Evolutionary conservation across 2,113 vertebrate genomes (phyloP), one percentile per base, ranked within the genome.

Genomic region (Hypanus sabinus): DNA sequence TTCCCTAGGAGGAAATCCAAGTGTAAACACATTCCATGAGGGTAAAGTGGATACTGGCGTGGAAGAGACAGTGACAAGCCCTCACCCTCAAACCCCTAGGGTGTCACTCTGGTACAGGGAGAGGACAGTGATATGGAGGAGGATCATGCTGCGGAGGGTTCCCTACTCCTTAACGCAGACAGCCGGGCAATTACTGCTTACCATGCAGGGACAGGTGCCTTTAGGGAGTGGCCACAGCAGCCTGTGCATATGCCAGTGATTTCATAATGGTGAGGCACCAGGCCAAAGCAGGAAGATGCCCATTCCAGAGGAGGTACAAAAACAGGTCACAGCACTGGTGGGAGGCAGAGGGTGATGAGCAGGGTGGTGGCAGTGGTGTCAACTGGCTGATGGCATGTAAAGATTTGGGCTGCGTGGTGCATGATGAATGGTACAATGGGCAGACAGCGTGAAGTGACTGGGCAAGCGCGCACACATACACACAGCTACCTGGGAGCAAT

Each of bases 401-500:
- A 46, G 36, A 55, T 46, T 30, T 30, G 70, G 91, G 33, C 65
- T 73, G 65, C 65, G 38, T 14, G 36, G 68, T 46, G 46, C 46
- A 46, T 46, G 68, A 46, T 73, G 36, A 36, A 93, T 46, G 33
- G 70, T 38, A 27, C 91, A 71, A 93, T 93, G 91, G 55, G 91
- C 27, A 22, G 73, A 73, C 68, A 73, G 65, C 68, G 73, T 73
- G 91, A 46, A 93, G 91, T 65, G 33, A 75, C 73, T 93, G 91
- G 70, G 33, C 91, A 93, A 73, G 91, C 70, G 91, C 90, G 36
- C 95, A 95, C 95, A 95, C 95, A 97, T 97, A 97, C 97, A 96
- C 97, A 98, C 95, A 97, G 98, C 98, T 99, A 99, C 99, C 99
- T 99, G 97, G 99, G 98, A 96, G 99, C 99, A 98, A 99, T 98